phyloP scores from a whole-genome alignment of 2,888 invertebrate species.

The Drosophila seclusa region DNA sequence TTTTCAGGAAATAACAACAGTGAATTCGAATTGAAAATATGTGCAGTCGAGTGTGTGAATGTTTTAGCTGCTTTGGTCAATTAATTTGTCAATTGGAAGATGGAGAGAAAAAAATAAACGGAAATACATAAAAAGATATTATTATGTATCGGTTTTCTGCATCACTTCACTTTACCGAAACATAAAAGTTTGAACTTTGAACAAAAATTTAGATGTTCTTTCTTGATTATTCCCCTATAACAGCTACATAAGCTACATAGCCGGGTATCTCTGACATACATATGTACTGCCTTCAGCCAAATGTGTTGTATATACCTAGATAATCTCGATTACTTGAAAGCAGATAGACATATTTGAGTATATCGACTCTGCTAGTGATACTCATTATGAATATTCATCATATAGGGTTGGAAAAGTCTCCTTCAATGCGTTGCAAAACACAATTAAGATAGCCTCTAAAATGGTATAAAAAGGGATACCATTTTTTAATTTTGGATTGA shows the following conservation, averaged over 20 bases:
- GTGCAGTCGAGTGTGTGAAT: slow-evolving; percentile 22
- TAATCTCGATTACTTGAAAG: neutral
- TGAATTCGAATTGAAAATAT: slow-evolving; percentile 22
- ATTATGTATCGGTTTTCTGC: neutral
- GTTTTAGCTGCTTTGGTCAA: slow-evolving; percentile 36
- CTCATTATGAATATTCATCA: neutral
- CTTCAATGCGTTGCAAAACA: too few relatives aligned
- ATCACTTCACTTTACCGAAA: neutral
- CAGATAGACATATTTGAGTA: neutral
- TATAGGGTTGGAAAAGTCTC: too few relatives aligned
- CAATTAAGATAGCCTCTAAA: too few relatives aligned
- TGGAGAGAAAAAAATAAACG: neutral
- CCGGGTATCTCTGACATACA: neutral
- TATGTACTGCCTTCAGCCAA: neutral
- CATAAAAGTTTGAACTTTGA: neutral
- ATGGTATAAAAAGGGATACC: neutral
- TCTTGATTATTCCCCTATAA: neutral
- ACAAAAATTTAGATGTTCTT: neutral
- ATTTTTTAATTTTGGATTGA: neutral
- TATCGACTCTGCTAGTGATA: neutral
- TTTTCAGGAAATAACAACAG: slow-evolving; percentile 9
- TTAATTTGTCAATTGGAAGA: slow-evolving; percentile 6
- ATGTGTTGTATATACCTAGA: neutral
- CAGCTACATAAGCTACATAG: neutral
- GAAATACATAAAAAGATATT: neutral